A percentile compares a stretch with the other conserved stretches of the same genome.
Conservation (phyloP, 2,113 vertebrate species). For the Delphinus delphis region DNA sequence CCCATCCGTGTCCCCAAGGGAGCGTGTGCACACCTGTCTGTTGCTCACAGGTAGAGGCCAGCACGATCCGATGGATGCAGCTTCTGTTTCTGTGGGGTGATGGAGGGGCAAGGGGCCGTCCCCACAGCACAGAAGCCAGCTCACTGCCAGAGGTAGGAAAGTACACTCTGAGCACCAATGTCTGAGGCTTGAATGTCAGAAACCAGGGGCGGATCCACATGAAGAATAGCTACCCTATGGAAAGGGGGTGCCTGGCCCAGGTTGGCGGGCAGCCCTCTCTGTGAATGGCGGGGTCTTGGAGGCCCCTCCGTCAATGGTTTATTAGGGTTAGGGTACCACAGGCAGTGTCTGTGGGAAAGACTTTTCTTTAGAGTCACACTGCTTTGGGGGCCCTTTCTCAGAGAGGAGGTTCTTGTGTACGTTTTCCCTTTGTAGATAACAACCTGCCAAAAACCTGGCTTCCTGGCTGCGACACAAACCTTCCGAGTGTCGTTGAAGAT, state of each 20-base stretch:
- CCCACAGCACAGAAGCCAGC: neutral
- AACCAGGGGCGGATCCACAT: neutral
- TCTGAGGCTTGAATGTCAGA: neutral
- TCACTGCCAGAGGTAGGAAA: neutral
- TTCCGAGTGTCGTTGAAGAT: neutral
- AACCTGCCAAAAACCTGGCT: neutral
- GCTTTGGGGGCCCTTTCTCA: neutral
- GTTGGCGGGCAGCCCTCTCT: neutral
- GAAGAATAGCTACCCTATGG: neutral
- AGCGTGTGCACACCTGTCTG: neutral
- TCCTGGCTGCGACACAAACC: neutral
- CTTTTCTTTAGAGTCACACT: neutral
- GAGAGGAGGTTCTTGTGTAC: neutral
- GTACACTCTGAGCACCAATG: neutral
- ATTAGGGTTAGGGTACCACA: fast-evolving
- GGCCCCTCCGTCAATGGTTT: neutral
- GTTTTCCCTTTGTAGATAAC: neutral
- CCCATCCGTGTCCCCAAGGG: neutral
- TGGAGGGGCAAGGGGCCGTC: neutral
- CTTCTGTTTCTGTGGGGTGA: neutral
- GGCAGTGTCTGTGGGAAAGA: neutral
- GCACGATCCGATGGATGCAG: neutral
- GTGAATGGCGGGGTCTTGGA: fast-evolving
- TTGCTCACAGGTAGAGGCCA: neutral
- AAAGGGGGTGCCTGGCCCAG: neutral